Percentiles rank a stretch among this genome's conserved stretches.
These are phyloP conservation scores for Carcina quercana DNA, from an alignment of 2,888 invertebrate species.

Conservation along the genomic window DNA sequence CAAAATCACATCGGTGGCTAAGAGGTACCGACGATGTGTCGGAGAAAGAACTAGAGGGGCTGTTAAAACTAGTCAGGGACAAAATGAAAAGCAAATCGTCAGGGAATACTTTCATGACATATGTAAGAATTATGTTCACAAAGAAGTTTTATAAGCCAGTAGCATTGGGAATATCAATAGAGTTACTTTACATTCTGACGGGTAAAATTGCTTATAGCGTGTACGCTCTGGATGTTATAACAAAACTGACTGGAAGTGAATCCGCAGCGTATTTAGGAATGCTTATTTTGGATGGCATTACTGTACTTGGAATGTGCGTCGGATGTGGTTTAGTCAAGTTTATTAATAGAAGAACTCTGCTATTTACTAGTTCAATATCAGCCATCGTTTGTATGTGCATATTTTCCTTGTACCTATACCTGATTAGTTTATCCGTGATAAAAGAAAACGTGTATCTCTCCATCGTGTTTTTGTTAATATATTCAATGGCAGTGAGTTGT, in stretches of 20 bases:
- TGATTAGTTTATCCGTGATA: neutral
- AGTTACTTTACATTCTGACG: constrained; percentile 10
- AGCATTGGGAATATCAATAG: constrained; percentile 2
- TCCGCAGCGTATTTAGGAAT: constrained; percentile 18
- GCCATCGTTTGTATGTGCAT: constrained; percentile 20
- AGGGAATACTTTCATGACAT: neutral
- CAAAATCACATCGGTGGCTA: neutral
- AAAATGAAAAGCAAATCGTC: neutral
- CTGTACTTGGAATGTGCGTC: constrained; percentile 13
- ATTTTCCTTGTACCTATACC: constrained; percentile 9
- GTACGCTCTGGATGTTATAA: constrained; percentile 19
- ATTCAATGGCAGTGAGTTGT: constrained; percentile 8
- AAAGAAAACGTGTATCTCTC: constrained; percentile 21
- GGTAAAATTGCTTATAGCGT: constrained; percentile 17
- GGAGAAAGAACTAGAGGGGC: constrained; percentile 12
- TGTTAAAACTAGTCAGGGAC: neutral
- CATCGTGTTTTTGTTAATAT: constrained; percentile 12
- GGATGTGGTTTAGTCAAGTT: constrained; percentile 12
- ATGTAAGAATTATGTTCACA: neutral
- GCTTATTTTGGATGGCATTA: constrained; percentile 19
- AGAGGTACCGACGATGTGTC: constrained; percentile 7
- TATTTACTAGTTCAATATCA: constrained; percentile 7
- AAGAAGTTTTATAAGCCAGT: constrained; percentile 3
- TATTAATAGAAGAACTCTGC: constrained; percentile 12
- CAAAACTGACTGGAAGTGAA: constrained; percentile 15